Evolutionary conservation across 1,140 invertebrate genomes (phyloP), one percentile per base, ranked within the genome.

Genomic region (Ylistrum balloti): DNA sequence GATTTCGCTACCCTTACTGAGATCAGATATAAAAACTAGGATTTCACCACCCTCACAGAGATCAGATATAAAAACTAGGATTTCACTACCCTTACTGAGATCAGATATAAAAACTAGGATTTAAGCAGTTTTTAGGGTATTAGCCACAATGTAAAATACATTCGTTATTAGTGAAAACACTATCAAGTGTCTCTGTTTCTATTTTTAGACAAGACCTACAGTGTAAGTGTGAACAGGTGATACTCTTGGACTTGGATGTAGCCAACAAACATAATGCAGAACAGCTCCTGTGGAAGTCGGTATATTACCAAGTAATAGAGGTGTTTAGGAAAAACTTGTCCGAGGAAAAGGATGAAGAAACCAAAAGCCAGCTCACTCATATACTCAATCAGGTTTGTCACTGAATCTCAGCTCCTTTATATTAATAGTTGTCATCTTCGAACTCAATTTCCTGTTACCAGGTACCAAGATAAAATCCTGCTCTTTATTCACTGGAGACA

Each of bases 231-330:
- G 97, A 97, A 94, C 97, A 97, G 89, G 96, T 99, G 3, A 96
- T 99, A 0, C 96, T 98, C 92, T 97, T 97, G 28, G 98, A 99
- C 96, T 97, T 99, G 17, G 98, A 98, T 95, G 98, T 98, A 94
- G 98, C 98, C 93, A 98, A 98, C 94, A 97, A 97, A 45, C 98
- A 98, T 95, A 98, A 99, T 95, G 97, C 99, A 10, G 98, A 99
- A 94, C 98, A 98, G 94, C 97, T 98, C 95, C 97, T 99, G 95
- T 99, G 98, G 98, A 99, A 99, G 95, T 97, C 98, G 90, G 96
- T 98, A 0, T 99, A 98, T 96, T 98, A 99, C 95, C 98, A 98
- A 95, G 97, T 99, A 35, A 98, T 99, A 91, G 98, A 99, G 96
- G 97, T 98, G 88, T 96, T 98, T 92, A 96, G 98, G 92, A 97